Evolutionary conservation across 2,888 invertebrate species (phyloP), one percentile per base, ranked within the genome.

Genomic region (Diaperis boleti): DNA sequence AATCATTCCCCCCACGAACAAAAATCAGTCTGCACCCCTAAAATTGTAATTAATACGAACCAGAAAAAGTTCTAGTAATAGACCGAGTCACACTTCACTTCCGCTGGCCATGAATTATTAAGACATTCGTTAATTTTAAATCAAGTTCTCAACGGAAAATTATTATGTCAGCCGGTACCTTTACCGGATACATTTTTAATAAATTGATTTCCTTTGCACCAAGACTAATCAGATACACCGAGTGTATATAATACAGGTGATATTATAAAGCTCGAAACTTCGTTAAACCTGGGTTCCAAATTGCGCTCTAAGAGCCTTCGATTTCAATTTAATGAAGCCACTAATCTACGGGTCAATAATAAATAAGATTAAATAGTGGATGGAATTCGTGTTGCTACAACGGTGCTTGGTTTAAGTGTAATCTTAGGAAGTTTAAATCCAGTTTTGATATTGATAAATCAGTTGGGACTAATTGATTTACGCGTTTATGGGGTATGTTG

Each of bases 81-180:
- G 39, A 13, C 15, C 8, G 7, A 17, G 39, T 39, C 39, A 39
- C 2, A 14, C 15, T 39, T 39, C 39, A 15, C 3, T 39, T 39
- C 4, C 39, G 7, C 39, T 15, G 5, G 14, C 1, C 1, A 6
- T 49, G 33, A 49, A 49, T 29, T 15, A 49, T 49, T 49, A 49
- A 49, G 5, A 33, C 10, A 33, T 33, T 33, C 33, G 33, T 49
- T 33, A 49, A 49, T 49, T 49, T 49, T 49, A 49, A 33, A 49
- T 17, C 49, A 49, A 33, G 18, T 49, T 33, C 18, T 33, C 17
- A 33, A 29, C 29, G 18, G 33, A 49, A 42, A 49, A 33, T 49
- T 49, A 49, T 49, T 31, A 49, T 45, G 45, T 49, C 17, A 33
- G 45, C 26, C 42, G 15, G 33, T 49, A 35, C 26, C 45, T 45